Conservation (phyloP, 2,113 vertebrate genomes). For the Boulengeromyrus knoepffleri region DNA sequence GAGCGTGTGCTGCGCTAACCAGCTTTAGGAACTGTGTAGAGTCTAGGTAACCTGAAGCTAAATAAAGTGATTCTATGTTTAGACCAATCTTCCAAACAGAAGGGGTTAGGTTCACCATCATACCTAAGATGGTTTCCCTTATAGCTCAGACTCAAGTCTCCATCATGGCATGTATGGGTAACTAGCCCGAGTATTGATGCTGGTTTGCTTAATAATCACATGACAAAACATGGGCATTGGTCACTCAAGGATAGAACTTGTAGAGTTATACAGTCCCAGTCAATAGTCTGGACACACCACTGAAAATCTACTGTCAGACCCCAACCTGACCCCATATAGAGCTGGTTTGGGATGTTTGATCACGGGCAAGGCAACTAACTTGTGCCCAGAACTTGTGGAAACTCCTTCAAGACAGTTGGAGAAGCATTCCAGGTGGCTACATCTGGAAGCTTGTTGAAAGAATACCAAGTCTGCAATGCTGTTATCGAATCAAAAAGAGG, state of each 20-base stretch:
- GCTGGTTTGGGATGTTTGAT: not conserved
- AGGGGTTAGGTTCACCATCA: not conserved
- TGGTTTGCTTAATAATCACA: not conserved
- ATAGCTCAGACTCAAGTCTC: not conserved
- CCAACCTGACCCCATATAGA: not conserved
- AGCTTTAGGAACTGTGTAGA: not conserved
- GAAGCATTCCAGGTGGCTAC: not conserved
- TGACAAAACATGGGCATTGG: not conserved
- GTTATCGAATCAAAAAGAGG: not conserved
- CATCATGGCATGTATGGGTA: not conserved
- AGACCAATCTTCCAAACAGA: not conserved
- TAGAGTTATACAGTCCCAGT: not conserved
- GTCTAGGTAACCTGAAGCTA: not conserved
- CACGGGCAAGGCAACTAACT: not conserved
- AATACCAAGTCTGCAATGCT: not conserved
- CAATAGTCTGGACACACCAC: not conserved
- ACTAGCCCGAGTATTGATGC: not conserved
- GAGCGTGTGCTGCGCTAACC: not conserved
- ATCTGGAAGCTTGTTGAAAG: not conserved
- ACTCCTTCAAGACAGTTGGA: not conserved
- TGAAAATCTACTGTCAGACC: not conserved
- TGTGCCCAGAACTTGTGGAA: not conserved
- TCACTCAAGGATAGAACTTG: not conserved
- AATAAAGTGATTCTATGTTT: not conserved
- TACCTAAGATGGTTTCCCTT: not conserved